phyloP scores from a whole-genome alignment of 2,113 vertebrate species.

The Eublepharis macularius region DNA sequence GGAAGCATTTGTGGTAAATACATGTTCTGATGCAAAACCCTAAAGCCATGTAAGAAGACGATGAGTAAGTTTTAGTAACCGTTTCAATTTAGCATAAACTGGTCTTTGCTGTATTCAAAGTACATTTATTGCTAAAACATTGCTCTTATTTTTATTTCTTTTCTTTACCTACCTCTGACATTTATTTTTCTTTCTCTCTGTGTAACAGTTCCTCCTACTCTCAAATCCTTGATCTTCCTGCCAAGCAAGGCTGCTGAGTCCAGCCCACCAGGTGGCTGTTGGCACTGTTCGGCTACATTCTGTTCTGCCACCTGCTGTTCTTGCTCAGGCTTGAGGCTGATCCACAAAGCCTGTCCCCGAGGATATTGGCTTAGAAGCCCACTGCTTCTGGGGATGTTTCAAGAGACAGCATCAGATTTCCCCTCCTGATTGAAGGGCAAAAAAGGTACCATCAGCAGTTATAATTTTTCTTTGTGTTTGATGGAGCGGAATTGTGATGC shows the following conservation, averaged over 20 bases:
- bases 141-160: background rate
- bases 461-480: rapidly evolving
- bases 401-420: background rate
- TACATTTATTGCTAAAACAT: rapidly evolving
- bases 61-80: background rate
- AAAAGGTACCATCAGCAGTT: rapidly evolving
- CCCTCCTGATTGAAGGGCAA: rapidly evolving
- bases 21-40: background rate
- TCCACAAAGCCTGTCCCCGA: rapidly evolving
- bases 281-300: background rate
- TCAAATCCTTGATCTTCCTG: background rate
- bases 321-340: background rate
- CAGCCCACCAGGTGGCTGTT: background rate
- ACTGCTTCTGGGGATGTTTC: background rate
- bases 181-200: background rate
- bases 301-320: background rate
- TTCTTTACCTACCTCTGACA: background rate
- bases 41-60: background rate
- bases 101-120: slow-evolving; percentile 10
- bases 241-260: slow-evolving; percentile 27
- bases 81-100: background rate
- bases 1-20: background rate
- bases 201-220: background rate
- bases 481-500: rapidly evolving
- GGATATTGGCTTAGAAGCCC: rapidly evolving